Conservation (phyloP, 2,888 invertebrate genomes). For the Trissolcus japonicus region DNA sequence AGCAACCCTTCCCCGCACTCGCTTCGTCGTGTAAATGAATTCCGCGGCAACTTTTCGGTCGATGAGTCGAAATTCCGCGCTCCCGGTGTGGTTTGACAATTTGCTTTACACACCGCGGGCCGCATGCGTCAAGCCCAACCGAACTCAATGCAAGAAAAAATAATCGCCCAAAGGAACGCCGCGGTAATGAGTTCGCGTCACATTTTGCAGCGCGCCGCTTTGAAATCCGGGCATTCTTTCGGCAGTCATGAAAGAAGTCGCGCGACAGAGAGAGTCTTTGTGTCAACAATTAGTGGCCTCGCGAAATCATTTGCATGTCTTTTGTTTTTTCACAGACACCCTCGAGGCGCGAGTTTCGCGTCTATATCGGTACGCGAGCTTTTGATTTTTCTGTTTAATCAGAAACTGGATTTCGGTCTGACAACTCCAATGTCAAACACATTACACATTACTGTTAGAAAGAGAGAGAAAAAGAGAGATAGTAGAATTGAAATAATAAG, state of each 20-base stretch:
- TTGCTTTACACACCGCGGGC: constrained; percentile 20
- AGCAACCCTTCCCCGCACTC: not conserved
- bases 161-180: constrained; percentile 38
- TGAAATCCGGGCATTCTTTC: constrained; percentile 19
- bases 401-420: constrained; percentile 12
- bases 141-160: constrained; percentile 48
- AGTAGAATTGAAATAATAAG: too few species aligned
- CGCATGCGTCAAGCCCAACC: constrained; percentile 13
- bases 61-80: constrained; percentile 7
- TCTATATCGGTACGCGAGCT: too few species aligned
- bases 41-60: constrained; percentile 15
- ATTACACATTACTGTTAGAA: too few species aligned
- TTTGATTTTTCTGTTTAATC: constrained; percentile 16
- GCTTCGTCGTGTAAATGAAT: constrained; percentile 6
- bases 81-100: constrained; percentile 15
- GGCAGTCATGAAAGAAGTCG: constrained; percentile 13
- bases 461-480: too few species aligned
- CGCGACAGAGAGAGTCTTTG: constrained; percentile 17
- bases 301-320: constrained; percentile 38
- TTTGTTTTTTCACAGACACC: constrained; percentile 16
- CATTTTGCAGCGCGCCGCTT: constrained; percentile 38
- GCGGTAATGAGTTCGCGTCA: constrained; percentile 45
- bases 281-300: constrained; percentile 31
- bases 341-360: too few species aligned
- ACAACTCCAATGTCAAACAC: too few species aligned